Evolutionary conservation across 2,113 vertebrate genomes (phyloP), one percentile per base, ranked within the genome.

Genomic region (Glareola pratincola): DNA sequence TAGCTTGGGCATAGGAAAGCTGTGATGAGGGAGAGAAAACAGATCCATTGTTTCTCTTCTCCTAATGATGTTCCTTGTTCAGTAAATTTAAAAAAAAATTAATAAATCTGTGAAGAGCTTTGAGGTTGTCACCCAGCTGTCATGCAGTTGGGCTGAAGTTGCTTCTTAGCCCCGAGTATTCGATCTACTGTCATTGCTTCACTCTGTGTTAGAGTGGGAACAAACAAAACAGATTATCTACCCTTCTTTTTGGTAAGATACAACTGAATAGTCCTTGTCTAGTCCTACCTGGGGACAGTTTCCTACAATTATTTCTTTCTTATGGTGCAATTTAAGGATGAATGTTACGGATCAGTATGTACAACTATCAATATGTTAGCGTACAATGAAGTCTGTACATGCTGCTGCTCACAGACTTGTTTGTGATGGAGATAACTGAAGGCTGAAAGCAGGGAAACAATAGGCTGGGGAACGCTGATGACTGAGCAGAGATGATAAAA

Each of bases 381-480:
- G 2, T 76, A 8, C 77, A 78, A 57, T 6, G 32, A 72, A 78
- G 92, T 87, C 81, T 92, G 69, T 75, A 76, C 88, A 45, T 79
- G 89, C 91, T 82, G 56, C 76, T 87, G 62, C 92, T 96, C 41
- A 59, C 8, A 57, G 77, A 47, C 69, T 62, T 94, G 83, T 76
- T 90, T 85, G 86, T n/a, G 37, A 29, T 62, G 66, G 74, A 94
- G 91, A 59, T 66, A 92, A 59, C 54, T 24, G 81, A 67, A 88
- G 78, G 72, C 22, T 95, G 88, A 73, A 91, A 92, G 74, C 43
- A n/a, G 53, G n/a, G 56, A 76, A 82, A 94, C 39, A 92, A 93
- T 81, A 84, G 73, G 17, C 50, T 88, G 59, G 56, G 79, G 60
- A 74, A 96, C 88, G 85, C 85, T 92, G 92, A 84, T 91, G 94